Evolutionary conservation across 2,888 invertebrate genomes (phyloP), one percentile per base, ranked within the genome.

Genomic region (Leptinotarsa rubiginosa): DNA sequence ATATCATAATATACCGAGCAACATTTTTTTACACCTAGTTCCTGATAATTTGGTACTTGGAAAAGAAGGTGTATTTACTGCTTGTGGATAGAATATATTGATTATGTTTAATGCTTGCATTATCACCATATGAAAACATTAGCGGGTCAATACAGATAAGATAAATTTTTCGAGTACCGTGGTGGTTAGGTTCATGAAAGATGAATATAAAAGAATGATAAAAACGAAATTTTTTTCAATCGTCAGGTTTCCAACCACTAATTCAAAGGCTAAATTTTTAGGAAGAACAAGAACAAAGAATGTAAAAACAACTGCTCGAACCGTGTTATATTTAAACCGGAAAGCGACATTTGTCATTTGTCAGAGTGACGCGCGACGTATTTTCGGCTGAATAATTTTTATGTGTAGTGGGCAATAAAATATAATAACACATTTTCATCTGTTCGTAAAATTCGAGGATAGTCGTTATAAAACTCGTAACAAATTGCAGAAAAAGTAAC

Each of bases 241-340:
- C n/a, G 5, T 31, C 31, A 31, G 7, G 7, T 31, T 31, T 31
- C 31, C 31, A 50, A 16, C 50, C 5, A n/a, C 1, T 1, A 15
- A 16, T n/a, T 50, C 16, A n/a, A 50, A 50, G 4, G n/a, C n/a
- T 4, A 31, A 0, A 4, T 25, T 16, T 18, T 31, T 16, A 7
- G 41, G 10, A 41, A 10, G n/a, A 22, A 56, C 41, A 62, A 62
- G 62, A 62, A 62, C 62, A 62, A 62, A 62, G 62, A 62, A 25
- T 31, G 7, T 31, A 41, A 31, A 31, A 62, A 62, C 62, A 56
- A 56, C 20, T 31, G 31, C 31, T 62, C n/a, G 41, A 62, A 31
- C 12, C 62, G n/a, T 67, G 50, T 50, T 67, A 67, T 31, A 67
- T 67, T 67, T 50, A 31, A 67, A 67, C 67, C 49, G 67, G 67